Conservation (phyloP, 2,888 invertebrate genomes). For the Yponomeuta evonymella region DNA sequence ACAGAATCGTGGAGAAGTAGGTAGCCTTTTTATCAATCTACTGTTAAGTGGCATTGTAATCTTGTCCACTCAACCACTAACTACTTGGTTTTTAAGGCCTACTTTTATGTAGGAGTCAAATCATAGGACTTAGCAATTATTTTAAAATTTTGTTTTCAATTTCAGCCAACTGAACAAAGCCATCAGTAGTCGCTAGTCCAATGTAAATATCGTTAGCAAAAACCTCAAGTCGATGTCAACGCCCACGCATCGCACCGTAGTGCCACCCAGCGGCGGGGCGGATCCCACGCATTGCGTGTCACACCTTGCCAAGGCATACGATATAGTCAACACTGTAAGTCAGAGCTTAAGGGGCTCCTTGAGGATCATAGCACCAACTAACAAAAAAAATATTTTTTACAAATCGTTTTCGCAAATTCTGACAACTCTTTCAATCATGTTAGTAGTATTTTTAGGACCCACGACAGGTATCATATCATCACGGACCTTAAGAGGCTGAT, state of each 20-base stretch:
- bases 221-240: slow-evolving; percentile 58
- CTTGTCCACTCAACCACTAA: too few species aligned
- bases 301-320: slow-evolving; percentile 11
- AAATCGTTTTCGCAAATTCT: too few species aligned
- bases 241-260: slow-evolving; percentile 43
- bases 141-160: background rate
- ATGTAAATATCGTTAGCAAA: slow-evolving; percentile 10
- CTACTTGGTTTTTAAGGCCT: too few species aligned
- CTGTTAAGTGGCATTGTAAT: too few species aligned
- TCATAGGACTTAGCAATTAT: background rate
- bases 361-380: background rate
- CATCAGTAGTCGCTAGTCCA: background rate
- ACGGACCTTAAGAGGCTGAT: too few species aligned
- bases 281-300: slow-evolving; percentile 43
- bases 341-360: background rate
- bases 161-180: background rate
- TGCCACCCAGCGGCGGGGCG: slow-evolving; percentile 39
- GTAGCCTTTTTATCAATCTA: too few species aligned
- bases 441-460: too few species aligned
- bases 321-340: background rate
- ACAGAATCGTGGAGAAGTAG: too few species aligned
- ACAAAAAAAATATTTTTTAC: background rate
- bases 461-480: too few species aligned
- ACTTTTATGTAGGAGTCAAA: too few species aligned
- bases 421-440: background rate